Base-by-base conservation (phyloP, 2,113 vertebrate genomes). In the Engystomops pustulosus region DNA sequence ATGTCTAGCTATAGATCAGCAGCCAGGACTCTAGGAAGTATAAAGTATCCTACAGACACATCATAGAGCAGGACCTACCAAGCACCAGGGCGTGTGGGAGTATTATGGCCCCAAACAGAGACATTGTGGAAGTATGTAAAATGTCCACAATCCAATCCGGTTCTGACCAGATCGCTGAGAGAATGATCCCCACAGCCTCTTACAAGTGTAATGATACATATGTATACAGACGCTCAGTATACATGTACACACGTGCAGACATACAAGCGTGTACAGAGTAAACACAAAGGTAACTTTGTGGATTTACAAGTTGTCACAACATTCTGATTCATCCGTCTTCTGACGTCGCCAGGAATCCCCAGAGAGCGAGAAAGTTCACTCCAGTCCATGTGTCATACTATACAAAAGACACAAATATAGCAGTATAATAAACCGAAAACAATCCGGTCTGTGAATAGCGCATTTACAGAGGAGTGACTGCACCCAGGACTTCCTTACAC, bases 281-380 rank as follows among this genome's bases (percentile, higher is more conserved):
- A 69, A 72, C 23, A 72, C 68, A 72, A 45, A 45, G 38, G 9
- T 45, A 14, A 58, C 74, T 55, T 55, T 53, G 72, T 55, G 7
- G 8, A 25, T 20, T 75, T 12, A 51, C 45, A 51, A 30, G 71
- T 75, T 75, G 45, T 75, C 71, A 75, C 15, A 75, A 75, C 71
- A 75, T 51, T 51, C 2, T 27, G 20, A 18, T 1, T 7, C 11
- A 72, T 75, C 23, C 9, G 17, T 15, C 18, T 58, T 18, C 3
- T 36, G 4, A 36, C 30, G 25, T 53, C 18, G 36, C 7, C n/a
- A n/a, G 72, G 72, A 30, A 53, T 36, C 55, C 17, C 72, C 49
- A 49, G 74, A 34, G 27, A 34, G 1, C 23, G 12, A 1, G 8
- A 51, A 9, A 58, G 69, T 72, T 58, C 74, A 77, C 4, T 36